phyloP scores from a whole-genome alignment of 2,113 vertebrate species.

The Campylorhamphus procurvoides region DNA sequence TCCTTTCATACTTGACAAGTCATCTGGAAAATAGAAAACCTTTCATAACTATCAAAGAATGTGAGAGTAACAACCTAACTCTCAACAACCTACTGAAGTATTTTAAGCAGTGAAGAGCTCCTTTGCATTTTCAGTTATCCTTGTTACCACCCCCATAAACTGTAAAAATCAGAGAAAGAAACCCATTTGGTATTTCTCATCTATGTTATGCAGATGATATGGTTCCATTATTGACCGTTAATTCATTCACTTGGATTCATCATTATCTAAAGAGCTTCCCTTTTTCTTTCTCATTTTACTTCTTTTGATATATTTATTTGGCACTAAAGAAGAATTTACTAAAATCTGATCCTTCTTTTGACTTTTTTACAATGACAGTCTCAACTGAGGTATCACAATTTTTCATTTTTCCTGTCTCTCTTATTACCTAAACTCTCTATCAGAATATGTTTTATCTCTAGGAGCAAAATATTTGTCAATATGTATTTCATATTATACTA shows the following conservation, averaged over 20 bases:
- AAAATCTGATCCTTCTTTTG: not conserved
- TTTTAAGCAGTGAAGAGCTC: not conserved
- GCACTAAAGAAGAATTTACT: not conserved
- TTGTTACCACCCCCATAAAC: not conserved
- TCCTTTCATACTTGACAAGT: not conserved
- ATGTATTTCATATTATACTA: not conserved
- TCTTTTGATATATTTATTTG: not conserved
- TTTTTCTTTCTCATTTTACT: not conserved
- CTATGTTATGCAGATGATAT: not conserved
- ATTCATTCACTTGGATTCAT: not conserved
- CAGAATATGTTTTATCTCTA: not conserved
- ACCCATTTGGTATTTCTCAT: not conserved
- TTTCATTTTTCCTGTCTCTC: not conserved
- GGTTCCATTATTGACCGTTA: not conserved
- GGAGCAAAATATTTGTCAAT: not conserved
- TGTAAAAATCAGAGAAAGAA: not conserved
- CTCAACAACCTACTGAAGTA: not conserved
- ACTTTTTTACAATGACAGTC: not conserved
- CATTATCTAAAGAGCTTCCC: accelerated
- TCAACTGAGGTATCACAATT: not conserved
- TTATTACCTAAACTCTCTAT: not conserved
- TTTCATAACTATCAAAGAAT: not conserved
- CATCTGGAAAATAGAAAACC: not conserved
- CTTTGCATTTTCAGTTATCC: not conserved
- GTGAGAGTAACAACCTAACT: not conserved